phyloP scores from a whole-genome alignment of 2,888 invertebrate species.

The Peribatodes rhomboidaria region DNA sequence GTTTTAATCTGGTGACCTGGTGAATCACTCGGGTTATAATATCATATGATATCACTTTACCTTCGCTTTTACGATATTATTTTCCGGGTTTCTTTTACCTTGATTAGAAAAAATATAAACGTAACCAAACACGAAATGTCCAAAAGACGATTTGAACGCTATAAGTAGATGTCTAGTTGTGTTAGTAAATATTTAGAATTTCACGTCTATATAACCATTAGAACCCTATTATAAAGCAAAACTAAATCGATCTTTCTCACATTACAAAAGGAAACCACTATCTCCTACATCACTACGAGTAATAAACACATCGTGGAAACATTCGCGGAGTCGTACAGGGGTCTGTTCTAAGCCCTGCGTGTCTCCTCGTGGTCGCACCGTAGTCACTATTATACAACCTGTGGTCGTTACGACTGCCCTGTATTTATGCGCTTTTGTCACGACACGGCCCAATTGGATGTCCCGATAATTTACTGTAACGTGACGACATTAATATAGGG shows the following conservation, averaged over 20 bases:
- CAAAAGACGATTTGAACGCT: no score
- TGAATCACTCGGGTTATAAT: no score
- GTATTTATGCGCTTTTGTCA: constrained; percentile 82
- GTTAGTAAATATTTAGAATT: background rate
- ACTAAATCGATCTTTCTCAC: constrained; percentile 30
- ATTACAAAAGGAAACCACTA: constrained; percentile 5
- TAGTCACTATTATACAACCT: constrained; percentile 3
- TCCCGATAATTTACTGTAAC: constrained; percentile 80
- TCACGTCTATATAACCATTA: no score
- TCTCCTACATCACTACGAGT: constrained; percentile 11
- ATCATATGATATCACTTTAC: no score
- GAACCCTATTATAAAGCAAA: constrained; percentile 16
- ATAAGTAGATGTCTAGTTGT: no score
- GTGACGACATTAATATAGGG: constrained; percentile 74
- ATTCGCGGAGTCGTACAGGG: constrained; percentile 63
- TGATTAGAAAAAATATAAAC: no score
- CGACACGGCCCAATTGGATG: constrained; percentile 81
- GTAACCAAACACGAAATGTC: no score
- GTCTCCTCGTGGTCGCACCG: constrained; percentile 68
- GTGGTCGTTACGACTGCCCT: constrained; percentile 58
- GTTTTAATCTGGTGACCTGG: no score
- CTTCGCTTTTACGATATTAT: no score
- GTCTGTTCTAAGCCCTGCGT: constrained; percentile 68
- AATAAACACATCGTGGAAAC: constrained; percentile 41
- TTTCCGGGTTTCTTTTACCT: no score